Evolutionary conservation across 2,888 invertebrate genomes (phyloP).

Genomic region (Eulithis testata): DNA sequence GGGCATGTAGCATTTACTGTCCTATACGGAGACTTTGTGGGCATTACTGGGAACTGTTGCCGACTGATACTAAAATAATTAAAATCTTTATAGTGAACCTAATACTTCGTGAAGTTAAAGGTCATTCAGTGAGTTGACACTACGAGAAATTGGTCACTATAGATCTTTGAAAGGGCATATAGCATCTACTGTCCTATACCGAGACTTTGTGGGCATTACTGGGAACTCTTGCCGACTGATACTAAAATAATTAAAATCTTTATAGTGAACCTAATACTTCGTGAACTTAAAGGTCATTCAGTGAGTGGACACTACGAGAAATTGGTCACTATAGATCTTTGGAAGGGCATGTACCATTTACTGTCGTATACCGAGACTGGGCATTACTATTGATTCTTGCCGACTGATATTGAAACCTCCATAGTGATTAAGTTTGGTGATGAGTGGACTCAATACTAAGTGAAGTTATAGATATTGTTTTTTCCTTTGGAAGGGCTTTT

Average conservation of each 20-base stretch:
- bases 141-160: too few relatives aligned
- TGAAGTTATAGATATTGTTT: too few relatives aligned
- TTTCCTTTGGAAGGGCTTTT: too few relatives aligned
- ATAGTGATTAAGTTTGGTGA: neutral
- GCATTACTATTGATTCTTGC: too few relatives aligned
- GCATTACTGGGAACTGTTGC: conserved; percentile 25
- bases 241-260: conserved; percentile 1
- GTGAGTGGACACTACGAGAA: too few relatives aligned
- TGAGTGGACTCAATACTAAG: conserved; percentile 29
- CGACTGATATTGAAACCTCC: neutral
- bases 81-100: neutral
- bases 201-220: conserved; percentile 21
- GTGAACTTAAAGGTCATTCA: neutral
- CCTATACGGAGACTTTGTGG: conserved; percentile 29
- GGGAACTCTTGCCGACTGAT: conserved; percentile 35
- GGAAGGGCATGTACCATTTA: too few relatives aligned
- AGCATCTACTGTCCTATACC: conserved; percentile 12
- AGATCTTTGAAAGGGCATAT: too few relatives aligned
- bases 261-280: neutral
- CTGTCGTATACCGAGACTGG: too few relatives aligned
- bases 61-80: conserved; percentile 26
- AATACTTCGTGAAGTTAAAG: neutral
- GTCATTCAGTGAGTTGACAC: too few relatives aligned
- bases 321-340: too few relatives aligned
- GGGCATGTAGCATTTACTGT: neutral